Evolutionary conservation across 2,888 invertebrate species (phyloP).

Genomic region (Drosophila koepferae): DNA sequence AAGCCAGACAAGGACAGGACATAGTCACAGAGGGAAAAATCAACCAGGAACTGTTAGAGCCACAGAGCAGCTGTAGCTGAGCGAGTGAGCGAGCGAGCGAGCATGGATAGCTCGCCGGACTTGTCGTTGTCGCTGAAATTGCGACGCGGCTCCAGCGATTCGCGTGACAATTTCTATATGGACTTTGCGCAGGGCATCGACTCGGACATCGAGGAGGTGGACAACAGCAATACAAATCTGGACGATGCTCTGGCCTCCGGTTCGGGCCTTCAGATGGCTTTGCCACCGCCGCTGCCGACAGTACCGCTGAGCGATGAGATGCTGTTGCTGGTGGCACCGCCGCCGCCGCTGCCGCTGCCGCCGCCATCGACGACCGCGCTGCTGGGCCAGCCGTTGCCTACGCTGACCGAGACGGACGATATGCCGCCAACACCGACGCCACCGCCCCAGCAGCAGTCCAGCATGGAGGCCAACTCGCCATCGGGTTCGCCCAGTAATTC

Average conservation of each 20-base stretch:
- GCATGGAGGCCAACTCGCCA: conserved; percentile 56
- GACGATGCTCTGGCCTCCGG: conserved; percentile 48
- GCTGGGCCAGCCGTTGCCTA: conserved; percentile 75
- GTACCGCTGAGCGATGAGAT: conserved; percentile 61
- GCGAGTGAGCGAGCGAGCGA: neutral
- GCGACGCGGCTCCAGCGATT: conserved; percentile 94
- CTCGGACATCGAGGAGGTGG: conserved; percentile 94
- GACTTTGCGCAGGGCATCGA: conserved; percentile 96
- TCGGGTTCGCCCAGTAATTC: conserved; percentile 71
- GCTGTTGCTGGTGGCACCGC: conserved; percentile 60
- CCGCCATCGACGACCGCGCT: conserved; percentile 45
- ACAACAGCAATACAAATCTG: conserved; percentile 87
- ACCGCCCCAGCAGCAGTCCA: conserved; percentile 49
- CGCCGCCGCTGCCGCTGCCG: conserved; percentile 74
- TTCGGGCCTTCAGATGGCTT: conserved; percentile 40
- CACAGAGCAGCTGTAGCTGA: neutral
- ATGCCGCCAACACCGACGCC: conserved; percentile 82
- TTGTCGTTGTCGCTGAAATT: conserved; percentile 94
- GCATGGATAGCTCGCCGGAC: conserved; percentile 92
- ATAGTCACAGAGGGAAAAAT: neutral
- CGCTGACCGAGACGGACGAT: conserved; percentile 81
- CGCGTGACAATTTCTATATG: conserved; percentile 95
- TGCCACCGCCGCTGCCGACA: conserved; percentile 61
- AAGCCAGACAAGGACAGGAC: conserved; percentile 3
- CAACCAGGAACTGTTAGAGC: neutral